Base-by-base conservation (phyloP, 2,888 invertebrate species). In the Cephalotes varians region DNA sequence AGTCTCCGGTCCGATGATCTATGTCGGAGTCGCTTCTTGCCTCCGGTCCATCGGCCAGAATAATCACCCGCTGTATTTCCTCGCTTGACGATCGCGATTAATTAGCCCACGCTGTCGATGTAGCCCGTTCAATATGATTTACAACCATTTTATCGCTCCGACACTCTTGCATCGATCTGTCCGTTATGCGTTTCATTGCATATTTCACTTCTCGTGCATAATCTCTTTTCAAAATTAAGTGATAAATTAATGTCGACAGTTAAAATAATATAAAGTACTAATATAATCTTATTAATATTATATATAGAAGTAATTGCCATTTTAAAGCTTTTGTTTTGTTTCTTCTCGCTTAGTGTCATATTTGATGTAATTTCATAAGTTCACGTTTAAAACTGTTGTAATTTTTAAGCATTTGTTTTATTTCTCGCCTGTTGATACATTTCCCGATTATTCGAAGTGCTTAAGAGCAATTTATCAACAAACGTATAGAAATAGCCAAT, bases 1-100 rank as follows among this genome's bases (percentile, higher is more conserved):
- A 18, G 47, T n/a, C n/a, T 51, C 18, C 25, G 28, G 18, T 49
- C 25, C 49, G 81, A 82, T 88, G 82, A 77, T 83, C 74, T 62
- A 64, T 34, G 54, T 37, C 12, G 12, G 83, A 76, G 77, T 54
- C 62, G 74, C 72, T 74, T 65, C 76, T 82, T 65, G 81, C 76
- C 34, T 64, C 60, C 60, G 69, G 67, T 56, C 79, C 21, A 47
- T 56, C 71, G 56, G 18, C 21, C 69, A n/a, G 47, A 51, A 83
- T 84, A 74, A 58, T 60, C 79, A 49, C 60, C 60, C 58, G 49
- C 49, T 60, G 44, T 47, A 73, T 74, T 74, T 65, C 74, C 60
- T 31, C 44, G 44, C 73, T 58, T 25, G 28, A 40, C 64, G n/a
- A 44, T 56, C 69, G 49, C 37, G 77, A 77, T 77, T 56, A 77